phyloP scores from a whole-genome alignment of 2,888 invertebrate genomes.

The Timandra comae region DNA sequence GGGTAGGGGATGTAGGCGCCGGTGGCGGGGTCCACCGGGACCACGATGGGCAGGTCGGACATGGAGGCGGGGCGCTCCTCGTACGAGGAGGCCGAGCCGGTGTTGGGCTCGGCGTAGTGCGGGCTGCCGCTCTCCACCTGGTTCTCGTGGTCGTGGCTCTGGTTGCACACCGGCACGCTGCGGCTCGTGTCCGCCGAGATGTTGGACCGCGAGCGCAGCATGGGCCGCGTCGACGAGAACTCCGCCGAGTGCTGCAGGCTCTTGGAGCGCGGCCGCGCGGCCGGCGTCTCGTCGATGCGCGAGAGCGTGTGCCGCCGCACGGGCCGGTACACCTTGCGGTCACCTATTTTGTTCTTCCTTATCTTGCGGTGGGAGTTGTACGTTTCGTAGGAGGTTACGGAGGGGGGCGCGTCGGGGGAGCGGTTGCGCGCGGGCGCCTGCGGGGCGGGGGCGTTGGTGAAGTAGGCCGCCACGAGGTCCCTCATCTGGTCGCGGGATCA shows the following conservation, averaged over 20 bases:
- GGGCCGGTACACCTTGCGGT: slow-evolving; percentile 57
- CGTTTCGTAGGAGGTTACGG: slow-evolving; percentile 46
- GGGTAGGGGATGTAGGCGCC: slow-evolving; percentile 62
- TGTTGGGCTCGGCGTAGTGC: slow-evolving; percentile 49
- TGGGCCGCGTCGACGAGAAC: slow-evolving; percentile 54
- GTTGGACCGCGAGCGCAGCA: slow-evolving; percentile 58
- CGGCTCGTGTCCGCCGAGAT: slow-evolving; percentile 66
- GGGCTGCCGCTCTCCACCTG: slow-evolving; percentile 52
- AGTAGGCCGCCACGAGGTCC: slow-evolving; percentile 66
- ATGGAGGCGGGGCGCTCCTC: slow-evolving; percentile 52
- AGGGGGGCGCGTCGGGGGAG: slow-evolving; percentile 23
- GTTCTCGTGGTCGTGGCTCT: slow-evolving; percentile 50
- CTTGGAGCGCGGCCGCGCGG: slow-evolving; percentile 39
- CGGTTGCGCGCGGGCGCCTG: slow-evolving; percentile 67
- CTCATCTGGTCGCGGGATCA: slow-evolving; percentile 79
- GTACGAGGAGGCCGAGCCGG: slow-evolving; percentile 47
- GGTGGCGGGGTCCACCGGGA: slow-evolving; percentile 52
- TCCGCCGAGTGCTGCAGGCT: slow-evolving; percentile 57
- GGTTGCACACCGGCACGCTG: slow-evolving; percentile 65
- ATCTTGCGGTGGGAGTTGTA: slow-evolving; percentile 65
- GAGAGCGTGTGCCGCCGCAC: slow-evolving; percentile 56
- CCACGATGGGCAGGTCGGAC: slow-evolving; percentile 59
- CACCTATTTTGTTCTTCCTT: slow-evolving; percentile 46
- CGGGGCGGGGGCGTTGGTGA: slow-evolving; percentile 64
- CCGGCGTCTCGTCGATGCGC: slow-evolving; percentile 62